Percentiles rank a stretch among this genome's conserved stretches.
These are phyloP conservation scores for Cygnus atratus DNA, from an alignment of 2,113 vertebrate genomes.

Conservation along the genomic window DNA sequence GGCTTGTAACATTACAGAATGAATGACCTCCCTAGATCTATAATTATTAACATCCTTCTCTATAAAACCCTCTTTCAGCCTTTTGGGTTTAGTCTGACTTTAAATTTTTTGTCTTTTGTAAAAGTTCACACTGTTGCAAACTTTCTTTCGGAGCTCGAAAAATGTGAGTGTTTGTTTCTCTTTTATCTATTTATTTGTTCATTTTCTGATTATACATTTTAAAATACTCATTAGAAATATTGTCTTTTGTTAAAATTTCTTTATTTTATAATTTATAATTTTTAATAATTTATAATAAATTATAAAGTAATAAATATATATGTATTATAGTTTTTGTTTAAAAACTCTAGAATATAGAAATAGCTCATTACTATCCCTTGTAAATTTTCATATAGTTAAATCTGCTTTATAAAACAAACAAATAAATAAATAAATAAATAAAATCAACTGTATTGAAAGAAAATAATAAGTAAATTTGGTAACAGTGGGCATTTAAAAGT, in stretches of 20 bases:
- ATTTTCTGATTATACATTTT: background rate
- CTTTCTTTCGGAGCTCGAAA: background rate
- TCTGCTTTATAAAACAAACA: background rate
- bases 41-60: background rate
- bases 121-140: background rate
- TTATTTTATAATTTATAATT: background rate
- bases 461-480: background rate
- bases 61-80: background rate
- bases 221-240: background rate
- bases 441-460: background rate
- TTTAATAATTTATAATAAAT: no score
- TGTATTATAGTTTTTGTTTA: no score
- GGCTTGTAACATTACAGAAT: background rate
- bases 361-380: background rate
- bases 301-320: no score
- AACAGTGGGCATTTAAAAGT: background rate
- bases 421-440: no score
- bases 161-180: background rate
- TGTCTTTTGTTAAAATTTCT: background rate
- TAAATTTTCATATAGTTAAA: background rate
- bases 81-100: background rate
- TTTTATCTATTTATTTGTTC: background rate
- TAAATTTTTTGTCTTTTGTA: background rate
- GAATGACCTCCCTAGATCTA: background rate
- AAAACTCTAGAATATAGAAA: background rate